Conservation (phyloP, 2,888 invertebrate genomes). For the Patella pellucida region DNA sequence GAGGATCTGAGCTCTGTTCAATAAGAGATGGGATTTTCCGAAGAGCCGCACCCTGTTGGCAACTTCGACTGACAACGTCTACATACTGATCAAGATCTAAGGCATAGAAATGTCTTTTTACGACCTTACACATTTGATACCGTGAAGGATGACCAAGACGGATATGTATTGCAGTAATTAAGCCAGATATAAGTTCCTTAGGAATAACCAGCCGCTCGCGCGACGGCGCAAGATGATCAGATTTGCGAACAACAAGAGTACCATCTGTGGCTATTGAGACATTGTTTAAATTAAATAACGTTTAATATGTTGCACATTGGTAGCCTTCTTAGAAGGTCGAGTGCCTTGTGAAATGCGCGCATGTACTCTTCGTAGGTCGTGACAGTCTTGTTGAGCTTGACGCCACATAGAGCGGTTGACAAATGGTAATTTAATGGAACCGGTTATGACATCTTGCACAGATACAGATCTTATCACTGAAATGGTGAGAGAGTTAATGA, state of each 20-base stretch:
- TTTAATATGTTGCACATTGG: background rate
- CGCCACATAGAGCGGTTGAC: too few relatives aligned
- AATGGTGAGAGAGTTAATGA: too few relatives aligned
- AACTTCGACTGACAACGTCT: conserved; percentile 9
- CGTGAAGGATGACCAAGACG: conserved; percentile 37
- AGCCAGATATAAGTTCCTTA: conserved; percentile 35
- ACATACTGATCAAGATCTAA: conserved; percentile 38
- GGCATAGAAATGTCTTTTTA: conserved; percentile 39
- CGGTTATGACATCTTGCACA: too few relatives aligned
- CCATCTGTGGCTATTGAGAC: conserved; percentile 29
- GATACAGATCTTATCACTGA: too few relatives aligned
- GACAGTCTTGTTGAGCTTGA: too few relatives aligned
- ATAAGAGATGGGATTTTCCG: conserved; percentile 7
- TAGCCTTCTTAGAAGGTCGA: too few relatives aligned
- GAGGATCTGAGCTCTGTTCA: background rate
- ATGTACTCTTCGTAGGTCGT: too few relatives aligned
- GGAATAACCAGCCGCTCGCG: conserved; percentile 41
- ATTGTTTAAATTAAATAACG: conserved; percentile 30
- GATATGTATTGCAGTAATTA: conserved; percentile 39
- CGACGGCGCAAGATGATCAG: conserved; percentile 24
- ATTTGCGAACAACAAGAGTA: conserved; percentile 24
- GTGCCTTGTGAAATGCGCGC: too few relatives aligned
- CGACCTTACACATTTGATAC: conserved; percentile 24
- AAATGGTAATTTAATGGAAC: too few relatives aligned
- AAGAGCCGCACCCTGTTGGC: conserved; percentile 30